Percentiles rank a stretch among this genome's conserved stretches.
Conservation (phyloP, 1,140 invertebrate genomes). For the Fopius arisanus region DNA sequence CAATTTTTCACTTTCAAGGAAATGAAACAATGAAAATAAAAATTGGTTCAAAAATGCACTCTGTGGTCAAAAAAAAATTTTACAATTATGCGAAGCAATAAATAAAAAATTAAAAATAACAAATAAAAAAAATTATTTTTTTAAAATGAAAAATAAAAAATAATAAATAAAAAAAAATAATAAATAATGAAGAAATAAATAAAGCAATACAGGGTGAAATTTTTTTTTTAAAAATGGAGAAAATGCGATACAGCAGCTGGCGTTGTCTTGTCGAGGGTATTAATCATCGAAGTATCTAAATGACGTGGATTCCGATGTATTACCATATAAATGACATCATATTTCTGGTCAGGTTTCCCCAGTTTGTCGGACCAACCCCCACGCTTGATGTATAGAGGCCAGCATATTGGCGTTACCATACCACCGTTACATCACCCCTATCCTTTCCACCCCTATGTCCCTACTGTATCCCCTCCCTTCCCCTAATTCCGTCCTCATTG, state of each 20-base stretch:
- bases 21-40: not conserved
- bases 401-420: constrained; percentile 62
- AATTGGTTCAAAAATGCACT: not conserved
- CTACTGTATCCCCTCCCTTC: constrained; percentile 9
- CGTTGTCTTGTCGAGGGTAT: constrained; percentile 64
- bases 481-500: not conserved
- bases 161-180: no score
- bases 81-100: not conserved
- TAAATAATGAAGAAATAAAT: no score
- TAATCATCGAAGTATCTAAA: constrained; percentile 73
- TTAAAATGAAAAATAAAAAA: no score
- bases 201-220: constrained; percentile 9
- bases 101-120: no score
- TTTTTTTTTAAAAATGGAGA: not conserved
- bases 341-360: constrained; percentile 71
- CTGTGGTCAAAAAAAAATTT: not conserved
- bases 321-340: constrained; percentile 75
- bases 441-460: constrained; percentile 45
- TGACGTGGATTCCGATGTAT: constrained; percentile 72
- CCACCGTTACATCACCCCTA: constrained; percentile 58
- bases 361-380: constrained; percentile 63
- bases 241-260: constrained; percentile 50
- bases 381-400: constrained; percentile 63
- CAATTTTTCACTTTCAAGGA: not conserved
- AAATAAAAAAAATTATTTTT: no score